Percentiles rank a stretch among this genome's conserved stretches.
phyloP scores from a whole-genome alignment of 2,888 invertebrate species.

The Drosophila infuscata region DNA sequence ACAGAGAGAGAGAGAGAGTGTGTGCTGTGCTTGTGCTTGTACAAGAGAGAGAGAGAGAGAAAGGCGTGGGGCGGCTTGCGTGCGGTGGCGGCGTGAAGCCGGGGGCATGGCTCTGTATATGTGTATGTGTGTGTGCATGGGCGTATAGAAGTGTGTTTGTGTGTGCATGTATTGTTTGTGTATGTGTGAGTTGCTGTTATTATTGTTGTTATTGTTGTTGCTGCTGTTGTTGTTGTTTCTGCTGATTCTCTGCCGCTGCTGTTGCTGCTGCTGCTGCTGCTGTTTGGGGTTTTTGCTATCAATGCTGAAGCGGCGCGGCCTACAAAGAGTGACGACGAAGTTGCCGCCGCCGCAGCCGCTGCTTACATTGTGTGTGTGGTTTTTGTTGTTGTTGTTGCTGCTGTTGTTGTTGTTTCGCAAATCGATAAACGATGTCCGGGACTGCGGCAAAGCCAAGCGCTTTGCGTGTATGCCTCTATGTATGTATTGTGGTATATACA shows the following conservation, averaged over 20 bases:
- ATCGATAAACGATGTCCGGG: conserved; percentile 80
- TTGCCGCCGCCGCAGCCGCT: conserved; percentile 35
- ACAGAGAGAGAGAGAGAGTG: background rate
- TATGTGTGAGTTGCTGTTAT: conserved; percentile 21
- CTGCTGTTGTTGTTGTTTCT: conserved; percentile 23
- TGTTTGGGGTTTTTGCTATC: conserved; percentile 60
- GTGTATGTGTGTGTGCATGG: conserved; percentile 42
- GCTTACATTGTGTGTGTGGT: conserved; percentile 23
- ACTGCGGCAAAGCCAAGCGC: conserved; percentile 66
- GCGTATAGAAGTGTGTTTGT: conserved; percentile 35
- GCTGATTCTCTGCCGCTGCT: conserved; percentile 29
- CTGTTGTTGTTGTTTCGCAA: conserved; percentile 57
- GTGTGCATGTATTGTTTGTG: conserved; percentile 26
- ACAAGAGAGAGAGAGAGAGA: conserved; percentile 13
- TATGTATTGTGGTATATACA: conserved; percentile 8
- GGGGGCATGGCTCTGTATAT: conserved; percentile 42
- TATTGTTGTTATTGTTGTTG: conserved; percentile 9
- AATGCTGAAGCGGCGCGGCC: conserved; percentile 66
- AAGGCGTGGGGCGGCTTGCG: conserved; percentile 56
- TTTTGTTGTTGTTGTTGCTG: conserved; percentile 46
- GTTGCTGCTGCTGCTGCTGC: conserved; percentile 44
- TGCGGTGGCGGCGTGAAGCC: conserved; percentile 54
- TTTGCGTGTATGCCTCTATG: conserved; percentile 58
- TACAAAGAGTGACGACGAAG: conserved; percentile 57
- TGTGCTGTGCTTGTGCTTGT: conserved; percentile 7